A percentile compares a stretch with the other conserved stretches of the same genome.
Evolutionary conservation across 2,888 invertebrate species (phyloP).

Genomic region (Anarsia innoxiella): DNA sequence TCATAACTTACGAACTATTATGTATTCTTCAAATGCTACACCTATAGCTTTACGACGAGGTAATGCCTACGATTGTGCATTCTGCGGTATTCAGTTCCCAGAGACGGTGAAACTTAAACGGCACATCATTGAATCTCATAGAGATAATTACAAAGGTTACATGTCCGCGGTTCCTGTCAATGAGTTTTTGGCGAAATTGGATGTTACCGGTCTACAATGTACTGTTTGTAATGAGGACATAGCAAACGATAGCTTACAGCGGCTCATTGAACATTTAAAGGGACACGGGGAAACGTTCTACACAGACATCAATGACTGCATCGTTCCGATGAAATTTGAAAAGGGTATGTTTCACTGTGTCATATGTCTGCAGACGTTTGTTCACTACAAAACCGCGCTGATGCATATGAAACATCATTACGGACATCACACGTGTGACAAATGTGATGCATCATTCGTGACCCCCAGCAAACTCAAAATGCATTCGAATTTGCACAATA

Average conservation of each 20-base stretch:
- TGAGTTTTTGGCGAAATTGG: conserved; percentile 38
- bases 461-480: too few relatives aligned
- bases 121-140: conserved; percentile 1
- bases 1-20: too few relatives aligned
- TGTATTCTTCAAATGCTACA: conserved; percentile 9
- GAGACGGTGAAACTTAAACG: conserved; percentile 1
- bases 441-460: too few relatives aligned
- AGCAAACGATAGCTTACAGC: conserved; percentile 10
- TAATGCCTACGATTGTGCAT: conserved; percentile 6
- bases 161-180: conserved; percentile 23
- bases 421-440: conserved; percentile 41
- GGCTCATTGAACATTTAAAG: conserved; percentile 19
- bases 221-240: too few relatives aligned
- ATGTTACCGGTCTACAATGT: conserved; percentile 30
- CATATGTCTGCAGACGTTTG: conserved; percentile 26
- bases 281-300: conserved; percentile 24
- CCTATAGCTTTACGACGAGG: conserved; percentile 16
- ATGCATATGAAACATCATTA: conserved; percentile 46
- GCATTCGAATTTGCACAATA: too few relatives aligned
- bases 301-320: conserved; percentile 28
- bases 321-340: conserved; percentile 38
- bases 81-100: conserved; percentile 1
- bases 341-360: conserved; percentile 22
- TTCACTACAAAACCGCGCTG: conserved; percentile 25
- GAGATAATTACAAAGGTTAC: background rate